These are phyloP conservation scores for Danio choprae DNA, from an alignment of 2,797 vertebrate genomes.

Conservation along the genomic window DNA sequence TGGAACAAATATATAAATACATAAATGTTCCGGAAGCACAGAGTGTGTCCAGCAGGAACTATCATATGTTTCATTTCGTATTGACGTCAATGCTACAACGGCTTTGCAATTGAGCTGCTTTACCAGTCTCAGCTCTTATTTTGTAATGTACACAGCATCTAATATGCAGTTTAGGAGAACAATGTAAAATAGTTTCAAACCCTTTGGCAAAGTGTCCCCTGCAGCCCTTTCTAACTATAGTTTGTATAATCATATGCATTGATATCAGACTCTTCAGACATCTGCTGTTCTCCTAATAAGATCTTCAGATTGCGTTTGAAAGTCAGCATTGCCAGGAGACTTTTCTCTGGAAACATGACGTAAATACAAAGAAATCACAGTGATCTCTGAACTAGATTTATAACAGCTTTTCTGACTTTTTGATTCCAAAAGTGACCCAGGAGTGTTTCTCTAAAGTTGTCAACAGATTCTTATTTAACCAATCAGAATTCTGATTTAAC, in stretches of 20 bases:
- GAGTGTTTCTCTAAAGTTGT: no score
- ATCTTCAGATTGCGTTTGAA: background rate
- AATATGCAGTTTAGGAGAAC: background rate
- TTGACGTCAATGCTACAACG: slow-evolving; percentile 21
- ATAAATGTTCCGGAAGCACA: slow-evolving; percentile 33
- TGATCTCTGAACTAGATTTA: slow-evolving; percentile 18
- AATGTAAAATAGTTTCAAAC: slow-evolving; percentile 14
- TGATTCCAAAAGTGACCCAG: no score
- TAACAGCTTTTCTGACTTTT: background rate
- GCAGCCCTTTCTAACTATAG: slow-evolving; percentile 32
- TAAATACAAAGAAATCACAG: slow-evolving; percentile 47
- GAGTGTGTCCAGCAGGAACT: slow-evolving; percentile 10
- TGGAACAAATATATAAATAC: slow-evolving; percentile 5
- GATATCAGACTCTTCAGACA: background rate
- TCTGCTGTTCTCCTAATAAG: slow-evolving; percentile 4
- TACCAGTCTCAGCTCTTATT: slow-evolving; percentile 5
- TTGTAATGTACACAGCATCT: slow-evolving; percentile 21
- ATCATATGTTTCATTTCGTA: slow-evolving; percentile 11
- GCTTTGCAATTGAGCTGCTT: slow-evolving; percentile 11
- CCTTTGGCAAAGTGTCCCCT: slow-evolving; percentile 34
- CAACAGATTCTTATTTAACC: no score
- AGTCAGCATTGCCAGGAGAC: slow-evolving; percentile 3
- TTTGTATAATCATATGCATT: background rate
- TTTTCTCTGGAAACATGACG: slow-evolving; percentile 16
- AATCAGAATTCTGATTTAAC: no score